Base-by-base conservation (phyloP, 2,113 vertebrate genomes). In the Tragelaphus imberbis region DNA sequence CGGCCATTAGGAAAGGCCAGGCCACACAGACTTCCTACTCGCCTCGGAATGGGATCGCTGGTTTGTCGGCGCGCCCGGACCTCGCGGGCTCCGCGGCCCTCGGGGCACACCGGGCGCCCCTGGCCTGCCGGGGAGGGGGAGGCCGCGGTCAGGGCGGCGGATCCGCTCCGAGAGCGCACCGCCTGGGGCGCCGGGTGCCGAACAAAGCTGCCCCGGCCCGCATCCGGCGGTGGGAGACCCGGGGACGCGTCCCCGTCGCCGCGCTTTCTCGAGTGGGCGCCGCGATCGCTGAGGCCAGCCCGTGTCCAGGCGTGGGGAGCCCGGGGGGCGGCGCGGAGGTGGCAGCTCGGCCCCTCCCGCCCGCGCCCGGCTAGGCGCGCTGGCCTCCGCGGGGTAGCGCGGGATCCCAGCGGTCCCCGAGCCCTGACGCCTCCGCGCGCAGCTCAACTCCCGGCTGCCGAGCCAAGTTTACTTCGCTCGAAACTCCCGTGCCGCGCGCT, bases 371-470 rank as follows among this genome's bases (percentile, higher is more conserved):
- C 63, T 98, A 47, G 98, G 98, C 94, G 97, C 68, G 98, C 99
- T 7, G 59, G 98, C 99, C 99, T 98, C 98, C 91, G 98, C 98
- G 5, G 6, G 53, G 98, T 97, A 94, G 98, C 97, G 98, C 40
- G 1, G 87, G 36, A 63, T 68, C 75, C 77, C 11, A 1, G 99
- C 98, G 95, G 98, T 97, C 98, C 99, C 13, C 56, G 36, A 36
- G 94, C 84, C 99, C 98, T 95, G 97, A 98, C 98, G 98, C 98
- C 98, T 98, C 98, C 92, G 98, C 98, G 53, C 84, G 47, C 89
- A 12, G 88, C 87, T 85, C 90, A 84, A 91, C 61, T 95, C 77
- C 1, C 25, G 19, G 96, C 21, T 2, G 86, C 92, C 9, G 23
- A 36, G 58, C 89, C 97, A 98, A 97, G 88, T 98, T 98, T 95